A percentile compares a stretch with the other conserved stretches of the same genome.
phyloP scores from a whole-genome alignment of 2,113 vertebrate genomes.

The Daphoenositta chrysoptera region DNA sequence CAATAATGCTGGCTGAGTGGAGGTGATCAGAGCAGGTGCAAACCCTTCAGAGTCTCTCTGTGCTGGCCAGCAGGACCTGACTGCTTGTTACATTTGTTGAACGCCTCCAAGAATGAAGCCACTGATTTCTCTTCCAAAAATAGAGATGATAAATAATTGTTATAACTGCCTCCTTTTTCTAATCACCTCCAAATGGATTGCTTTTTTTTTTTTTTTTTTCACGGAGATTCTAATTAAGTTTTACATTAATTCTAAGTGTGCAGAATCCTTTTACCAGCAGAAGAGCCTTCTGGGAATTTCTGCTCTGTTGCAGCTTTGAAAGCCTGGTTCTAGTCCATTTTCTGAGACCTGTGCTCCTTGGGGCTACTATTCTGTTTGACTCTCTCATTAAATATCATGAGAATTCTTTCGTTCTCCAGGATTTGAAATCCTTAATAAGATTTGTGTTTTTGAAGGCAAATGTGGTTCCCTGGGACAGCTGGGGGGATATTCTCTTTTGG shows the following conservation, averaged over 20 bases:
- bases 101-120: not conserved
- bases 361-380: not conserved
- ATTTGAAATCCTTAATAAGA: not conserved
- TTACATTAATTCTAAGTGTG: constrained; percentile 24
- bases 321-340: not conserved
- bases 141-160: constrained; percentile 4
- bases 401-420: not conserved
- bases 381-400: not conserved
- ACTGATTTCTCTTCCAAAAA: constrained; percentile 1
- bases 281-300: constrained; percentile 18
- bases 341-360: not conserved
- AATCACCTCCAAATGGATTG: not conserved
- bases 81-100: not conserved
- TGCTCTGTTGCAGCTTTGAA: not conserved
- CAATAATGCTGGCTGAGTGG: not conserved
- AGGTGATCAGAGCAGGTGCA: not conserved
- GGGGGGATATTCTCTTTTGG: not conserved
- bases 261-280: constrained; percentile 2
- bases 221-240: constrained; percentile 17
- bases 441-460: not conserved
- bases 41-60: not conserved
- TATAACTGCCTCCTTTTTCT: not conserved
- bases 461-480: not conserved
- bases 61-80: not conserved
- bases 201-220: not conserved